Evolutionary conservation across 2,797 vertebrate genomes (phyloP), one percentile per base, ranked within the genome.

Genomic region (Hybognathus amarus): DNA sequence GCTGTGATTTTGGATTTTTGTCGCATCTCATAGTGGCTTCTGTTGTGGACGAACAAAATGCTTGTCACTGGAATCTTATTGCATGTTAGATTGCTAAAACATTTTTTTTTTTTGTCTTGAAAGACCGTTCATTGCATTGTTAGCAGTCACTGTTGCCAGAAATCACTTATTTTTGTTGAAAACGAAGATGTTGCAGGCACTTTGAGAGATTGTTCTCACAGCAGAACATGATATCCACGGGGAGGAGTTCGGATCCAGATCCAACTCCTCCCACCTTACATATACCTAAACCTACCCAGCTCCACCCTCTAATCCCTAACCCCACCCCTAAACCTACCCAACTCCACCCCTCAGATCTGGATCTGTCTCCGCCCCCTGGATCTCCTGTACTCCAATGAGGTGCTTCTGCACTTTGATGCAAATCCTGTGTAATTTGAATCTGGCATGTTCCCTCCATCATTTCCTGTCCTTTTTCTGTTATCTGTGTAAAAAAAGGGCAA

Each of bases 401-500:
- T 30, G 30, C 30, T 30, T 1, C 30, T 30, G 36, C 36, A n/a
- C 12, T 56, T 56, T 38, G 12, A 33, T 38, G 12, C 71, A 54
- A 13, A 36, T 75, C 30, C 5, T 0, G 0, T 56, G 30, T 18
- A 22, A 6, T 73, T 54, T 74, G 13, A 74, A 22, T 56, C 50
- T 1, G 6, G 36, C 30, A 9, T 36, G 20, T 75, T 75, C 12
- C 24, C 20, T 56, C 1, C n/a, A 3, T 68, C 50, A 52, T 79
- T 79, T 24, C 10, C 3, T 38, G 9, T 68, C 24, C 18, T 30
- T 77, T 47, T 30, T 67, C 45, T 67, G 50, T 50, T 47, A 27
- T 20, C 22, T 9, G 30, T 54, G 54, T 54, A 33, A 66, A 30
- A 70, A 79, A 68, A 68, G 77, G 66, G 66, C n/a, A 69, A 22